Percentiles rank a stretch among this genome's conserved stretches.
phyloP scores from a whole-genome alignment of 1,140 invertebrate species.

The Tetramorium simillimum region DNA sequence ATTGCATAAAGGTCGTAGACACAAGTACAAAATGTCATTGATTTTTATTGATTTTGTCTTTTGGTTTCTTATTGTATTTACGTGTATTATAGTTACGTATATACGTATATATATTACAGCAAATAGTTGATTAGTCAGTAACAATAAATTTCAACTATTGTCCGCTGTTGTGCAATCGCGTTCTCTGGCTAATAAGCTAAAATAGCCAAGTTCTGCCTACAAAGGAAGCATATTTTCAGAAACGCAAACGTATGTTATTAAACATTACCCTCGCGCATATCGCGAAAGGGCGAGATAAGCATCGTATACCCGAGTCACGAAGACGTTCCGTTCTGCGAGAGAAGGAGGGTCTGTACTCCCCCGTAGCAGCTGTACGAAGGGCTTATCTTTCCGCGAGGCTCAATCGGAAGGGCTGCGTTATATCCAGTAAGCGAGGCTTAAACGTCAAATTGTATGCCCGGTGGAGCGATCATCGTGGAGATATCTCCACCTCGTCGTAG shows the following conservation, averaged over 20 bases:
- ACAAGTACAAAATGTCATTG: too few relatives aligned
- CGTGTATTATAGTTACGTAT: too few relatives aligned
- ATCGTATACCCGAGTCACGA: slow-evolving; percentile 52
- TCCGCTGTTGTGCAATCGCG: neutral
- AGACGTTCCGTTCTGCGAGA: slow-evolving; percentile 26
- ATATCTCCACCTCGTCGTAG: slow-evolving; percentile 51
- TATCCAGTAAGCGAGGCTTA: slow-evolving; percentile 58
- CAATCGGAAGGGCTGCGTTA: slow-evolving; percentile 52
- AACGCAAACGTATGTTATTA: slow-evolving; percentile 38
- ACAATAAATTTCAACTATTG: neutral
- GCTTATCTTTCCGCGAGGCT: slow-evolving; percentile 55
- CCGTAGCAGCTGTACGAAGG: slow-evolving; percentile 56
- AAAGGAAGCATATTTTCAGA: neutral
- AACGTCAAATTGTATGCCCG: slow-evolving; percentile 68
- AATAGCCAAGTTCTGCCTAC: neutral
- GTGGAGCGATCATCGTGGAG: slow-evolving; percentile 53
- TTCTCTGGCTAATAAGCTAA: neutral
- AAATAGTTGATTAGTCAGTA: neutral
- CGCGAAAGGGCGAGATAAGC: slow-evolving; percentile 46
- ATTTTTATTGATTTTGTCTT: neutral
- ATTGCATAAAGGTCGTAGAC: neutral
- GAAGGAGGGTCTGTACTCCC: slow-evolving; percentile 11
- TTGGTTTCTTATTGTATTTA: neutral
- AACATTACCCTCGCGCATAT: slow-evolving; percentile 37
- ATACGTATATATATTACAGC: neutral